Evolutionary conservation across 2,888 invertebrate genomes (phyloP).

Genomic region (Itoplectis maculator): DNA sequence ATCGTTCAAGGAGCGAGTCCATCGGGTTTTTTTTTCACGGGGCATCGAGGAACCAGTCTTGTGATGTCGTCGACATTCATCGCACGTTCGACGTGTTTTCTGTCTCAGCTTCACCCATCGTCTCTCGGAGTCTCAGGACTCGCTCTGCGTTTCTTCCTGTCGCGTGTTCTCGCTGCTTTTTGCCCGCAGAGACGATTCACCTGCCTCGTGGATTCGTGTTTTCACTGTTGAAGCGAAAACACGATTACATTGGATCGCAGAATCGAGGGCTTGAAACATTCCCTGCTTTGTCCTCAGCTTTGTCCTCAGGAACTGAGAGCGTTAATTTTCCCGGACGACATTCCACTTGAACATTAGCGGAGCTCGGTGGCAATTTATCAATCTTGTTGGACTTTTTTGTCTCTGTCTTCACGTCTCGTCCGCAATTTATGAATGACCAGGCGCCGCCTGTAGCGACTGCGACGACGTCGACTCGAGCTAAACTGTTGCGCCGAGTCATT

Average conservation of each 20-base stretch:
- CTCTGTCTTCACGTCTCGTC: background rate
- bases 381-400: conserved; percentile 13
- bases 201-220: too few species aligned
- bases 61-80: conserved; percentile 24
- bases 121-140: too few species aligned
- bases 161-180: too few species aligned
- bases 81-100: conserved; percentile 39
- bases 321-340: background rate
- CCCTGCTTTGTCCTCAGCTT: background rate
- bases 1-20: background rate
- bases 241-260: background rate
- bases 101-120: too few species aligned
- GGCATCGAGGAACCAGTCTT: conserved; percentile 1
- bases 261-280: background rate
- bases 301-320: background rate
- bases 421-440: conserved; percentile 38
- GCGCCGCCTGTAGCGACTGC: background rate
- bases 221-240: too few species aligned
- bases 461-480: too few species aligned
- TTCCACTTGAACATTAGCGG: conserved; percentile 5
- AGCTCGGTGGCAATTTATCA: conserved; percentile 35
- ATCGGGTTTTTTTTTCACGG: too few species aligned
- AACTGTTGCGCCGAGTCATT: conserved; percentile 6
- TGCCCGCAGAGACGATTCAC: too few species aligned
- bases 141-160: too few species aligned